Evolutionary conservation across 2,888 invertebrate species (phyloP).

Genomic region (Leucophenga maculata): DNA sequence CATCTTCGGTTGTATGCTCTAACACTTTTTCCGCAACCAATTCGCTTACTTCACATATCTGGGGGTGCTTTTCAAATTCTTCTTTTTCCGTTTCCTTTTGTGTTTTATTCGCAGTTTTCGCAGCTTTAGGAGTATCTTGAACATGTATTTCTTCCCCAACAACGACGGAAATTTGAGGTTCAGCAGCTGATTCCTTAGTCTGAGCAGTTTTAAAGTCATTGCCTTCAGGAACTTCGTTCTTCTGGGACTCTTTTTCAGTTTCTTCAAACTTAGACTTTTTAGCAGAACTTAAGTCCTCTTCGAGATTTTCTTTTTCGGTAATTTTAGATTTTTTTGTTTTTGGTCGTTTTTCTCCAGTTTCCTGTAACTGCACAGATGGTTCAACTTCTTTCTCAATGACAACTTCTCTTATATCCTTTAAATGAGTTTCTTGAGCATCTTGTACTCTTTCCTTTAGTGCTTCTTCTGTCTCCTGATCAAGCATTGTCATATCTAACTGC

Average conservation of each 20-base stretch:
- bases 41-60: constrained; percentile 8
- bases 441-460: constrained; percentile 22
- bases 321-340: not conserved
- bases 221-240: constrained; percentile 15
- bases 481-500: constrained; percentile 31
- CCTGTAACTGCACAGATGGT: not conserved
- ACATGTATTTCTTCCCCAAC: constrained; percentile 11
- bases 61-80: constrained; percentile 8
- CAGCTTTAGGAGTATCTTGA: not conserved
- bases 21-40: not conserved
- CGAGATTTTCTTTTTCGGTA: not conserved
- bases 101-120: not conserved
- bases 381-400: not conserved
- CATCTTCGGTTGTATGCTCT: not conserved
- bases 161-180: constrained; percentile 4
- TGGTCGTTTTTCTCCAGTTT: not conserved
- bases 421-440: no score
- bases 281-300: not conserved
- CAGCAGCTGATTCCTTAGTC: not conserved
- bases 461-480: not conserved
- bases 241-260: not conserved
- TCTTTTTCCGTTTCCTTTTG: constrained; percentile 17
- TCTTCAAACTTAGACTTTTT: constrained; percentile 3
- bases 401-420: not conserved
- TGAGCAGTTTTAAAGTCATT: constrained; percentile 4